A percentile compares a stretch with the other conserved stretches of the same genome.
These are phyloP conservation scores for Octonoba sinensis DNA, from an alignment of 2,888 invertebrate genomes.

Conservation along the genomic window DNA sequence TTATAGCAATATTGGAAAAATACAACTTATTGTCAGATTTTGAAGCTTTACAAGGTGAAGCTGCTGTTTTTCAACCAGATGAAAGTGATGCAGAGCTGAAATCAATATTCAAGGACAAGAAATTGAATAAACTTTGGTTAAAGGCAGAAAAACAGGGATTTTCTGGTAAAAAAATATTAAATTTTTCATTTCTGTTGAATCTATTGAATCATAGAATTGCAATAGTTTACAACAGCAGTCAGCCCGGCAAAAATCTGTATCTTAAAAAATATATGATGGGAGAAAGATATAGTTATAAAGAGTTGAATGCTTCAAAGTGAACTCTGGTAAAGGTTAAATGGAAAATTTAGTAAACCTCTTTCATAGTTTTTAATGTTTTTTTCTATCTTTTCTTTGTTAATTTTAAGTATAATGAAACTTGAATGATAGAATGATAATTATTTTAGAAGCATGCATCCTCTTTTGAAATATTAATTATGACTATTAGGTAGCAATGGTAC, in stretches of 20 bases:
- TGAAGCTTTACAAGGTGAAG: conserved; percentile 74
- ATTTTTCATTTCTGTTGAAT: not conserved
- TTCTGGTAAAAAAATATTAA: conserved; percentile 73
- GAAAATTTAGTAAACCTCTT: too few relatives aligned
- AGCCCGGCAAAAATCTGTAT: not conserved
- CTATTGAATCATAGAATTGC: too few relatives aligned
- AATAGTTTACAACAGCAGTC: too few relatives aligned
- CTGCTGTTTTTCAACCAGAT: conserved; percentile 70
- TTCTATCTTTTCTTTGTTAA: too few relatives aligned
- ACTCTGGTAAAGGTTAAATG: too few relatives aligned
- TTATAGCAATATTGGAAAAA: conserved; percentile 79
- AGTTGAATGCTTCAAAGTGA: too few relatives aligned
- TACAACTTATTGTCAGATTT: conserved; percentile 86
- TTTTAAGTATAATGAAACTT: too few relatives aligned
- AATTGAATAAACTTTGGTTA: conserved; percentile 88
- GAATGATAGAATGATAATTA: too few relatives aligned
- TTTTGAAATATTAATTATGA: too few relatives aligned
- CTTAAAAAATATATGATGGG: not conserved
- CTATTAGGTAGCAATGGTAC: too few relatives aligned
- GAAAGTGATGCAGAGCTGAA: conserved; percentile 21
- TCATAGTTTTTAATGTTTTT: too few relatives aligned
- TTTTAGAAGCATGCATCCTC: too few relatives aligned
- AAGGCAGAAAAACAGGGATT: conserved; percentile 92
- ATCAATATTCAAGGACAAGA: conserved; percentile 80
- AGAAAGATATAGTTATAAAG: not conserved